Conservation (phyloP, 2,113 vertebrate species). For the Equus przewalskii region DNA sequence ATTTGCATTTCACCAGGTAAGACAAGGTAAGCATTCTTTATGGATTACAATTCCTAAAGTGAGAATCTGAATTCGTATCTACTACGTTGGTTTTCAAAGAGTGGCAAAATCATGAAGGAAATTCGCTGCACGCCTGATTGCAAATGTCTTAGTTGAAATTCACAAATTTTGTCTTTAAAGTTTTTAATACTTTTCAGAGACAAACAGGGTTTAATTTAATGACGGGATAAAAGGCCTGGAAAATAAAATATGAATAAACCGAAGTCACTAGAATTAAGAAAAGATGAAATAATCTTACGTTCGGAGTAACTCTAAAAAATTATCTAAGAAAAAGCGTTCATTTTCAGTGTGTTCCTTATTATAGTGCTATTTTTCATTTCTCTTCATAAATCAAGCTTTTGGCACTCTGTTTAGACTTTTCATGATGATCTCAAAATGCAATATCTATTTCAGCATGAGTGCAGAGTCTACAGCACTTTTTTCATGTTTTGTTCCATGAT, state of each 20-base stretch:
- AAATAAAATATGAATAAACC: conserved; percentile 55
- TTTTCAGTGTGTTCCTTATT: not conserved
- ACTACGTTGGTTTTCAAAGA: conserved; percentile 45
- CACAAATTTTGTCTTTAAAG: not conserved
- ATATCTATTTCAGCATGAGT: not conserved
- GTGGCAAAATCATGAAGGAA: conserved; percentile 6
- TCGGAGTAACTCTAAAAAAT: conserved; percentile 37
- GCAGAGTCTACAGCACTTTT: not conserved
- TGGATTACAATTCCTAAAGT: conserved; percentile 3
- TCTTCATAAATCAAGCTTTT: not conserved
- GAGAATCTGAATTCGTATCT: conserved; percentile 18
- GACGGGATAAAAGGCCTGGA: not conserved
- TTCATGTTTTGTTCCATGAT: not conserved
- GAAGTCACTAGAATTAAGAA: conserved; percentile 28
- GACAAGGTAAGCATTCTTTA: not conserved
- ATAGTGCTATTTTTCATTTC: not conserved
- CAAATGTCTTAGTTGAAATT: conserved; percentile 51
- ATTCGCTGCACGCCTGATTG: not conserved
- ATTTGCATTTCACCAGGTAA: conserved; percentile 43
- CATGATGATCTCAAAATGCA: not conserved
- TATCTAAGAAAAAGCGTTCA: not conserved
- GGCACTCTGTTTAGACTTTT: not conserved
- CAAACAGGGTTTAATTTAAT: conserved; percentile 53
- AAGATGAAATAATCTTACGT: not conserved
- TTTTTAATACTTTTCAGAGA: conserved; percentile 46